phyloP scores from a whole-genome alignment of 2,113 vertebrate genomes.

The Thomomys bottae region DNA sequence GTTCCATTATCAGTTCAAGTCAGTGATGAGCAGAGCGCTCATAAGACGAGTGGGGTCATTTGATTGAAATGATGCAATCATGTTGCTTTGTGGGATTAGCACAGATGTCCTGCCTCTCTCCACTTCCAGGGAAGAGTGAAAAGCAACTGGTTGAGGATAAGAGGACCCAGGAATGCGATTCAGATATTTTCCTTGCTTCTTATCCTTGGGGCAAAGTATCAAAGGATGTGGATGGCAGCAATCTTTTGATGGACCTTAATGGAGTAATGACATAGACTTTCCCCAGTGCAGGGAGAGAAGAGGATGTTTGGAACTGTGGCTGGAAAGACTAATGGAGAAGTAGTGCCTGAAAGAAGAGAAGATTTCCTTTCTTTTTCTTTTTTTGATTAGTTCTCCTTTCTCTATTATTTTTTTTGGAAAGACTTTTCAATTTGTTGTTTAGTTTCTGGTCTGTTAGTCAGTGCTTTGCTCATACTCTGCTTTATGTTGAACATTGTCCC shows the following conservation, averaged over 20 bases:
- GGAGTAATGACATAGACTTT: background rate
- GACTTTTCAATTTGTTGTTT: background rate
- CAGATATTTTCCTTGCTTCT: background rate
- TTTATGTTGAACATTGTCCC: background rate
- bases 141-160: background rate
- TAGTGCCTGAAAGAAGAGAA: background rate
- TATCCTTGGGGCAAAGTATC: background rate
- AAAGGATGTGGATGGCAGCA: background rate
- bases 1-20: background rate
- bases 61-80: background rate
- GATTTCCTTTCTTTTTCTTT: background rate
- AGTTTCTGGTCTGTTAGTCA: background rate
- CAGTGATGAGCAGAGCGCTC: background rate
- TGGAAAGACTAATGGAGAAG: background rate
- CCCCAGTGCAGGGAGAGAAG: fast-evolving
- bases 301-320: background rate
- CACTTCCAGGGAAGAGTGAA: background rate
- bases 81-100: background rate
- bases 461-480: background rate
- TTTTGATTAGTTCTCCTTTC: background rate
- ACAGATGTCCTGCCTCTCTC: fast-evolving
- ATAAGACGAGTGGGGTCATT: background rate
- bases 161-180: no score
- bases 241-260: no score
- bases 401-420: background rate